Evolutionary conservation across 2,113 vertebrate genomes (phyloP), one percentile per base, ranked within the genome.

Genomic region (Carlito syrichta): DNA sequence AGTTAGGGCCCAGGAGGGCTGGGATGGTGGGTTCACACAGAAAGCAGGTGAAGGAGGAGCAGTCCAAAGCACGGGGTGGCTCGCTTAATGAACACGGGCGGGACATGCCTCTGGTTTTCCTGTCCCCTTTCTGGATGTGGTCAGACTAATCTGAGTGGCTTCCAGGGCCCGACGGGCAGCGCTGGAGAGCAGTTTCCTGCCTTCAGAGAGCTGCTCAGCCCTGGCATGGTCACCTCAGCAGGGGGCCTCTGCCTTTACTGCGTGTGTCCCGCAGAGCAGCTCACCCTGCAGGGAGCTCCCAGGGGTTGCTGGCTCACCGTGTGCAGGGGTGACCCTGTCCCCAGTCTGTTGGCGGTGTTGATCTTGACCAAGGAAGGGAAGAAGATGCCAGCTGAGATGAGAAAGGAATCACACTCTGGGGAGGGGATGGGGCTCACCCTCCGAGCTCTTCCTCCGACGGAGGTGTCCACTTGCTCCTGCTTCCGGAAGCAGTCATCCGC

Each of bases 301-400:
- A 9, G 52, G 11, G 38, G 23, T 1, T 0, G 38, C 38, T 69
- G 11, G 0, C 56, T 76, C 50, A 13, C 16, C 0, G 17, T 6
- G 45, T 54, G 48, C 12, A 66, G 68, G 25, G 38, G 23, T 22
- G 58, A 32, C 7, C 77, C 48, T 20, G 5, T 19, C 16, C 8
- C n/a, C 13, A 4, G 2, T 30, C 11, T 12, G 20, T 22, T 58
- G 22, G 73, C 25, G 11, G 3, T 27, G 25, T 17, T 56, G 20
- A 19, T 30, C 62, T 9, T 10, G 32, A 40, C 11, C 10, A 9
- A 32, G 40, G 40, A 27, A 32, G 30, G 23, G 58, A 32, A 11
- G 77, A 17, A 88, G 68, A 60, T 0, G 68, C 23, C n/a, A 1
- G 16, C n/a, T n/a, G n/a, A n/a, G n/a, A n/a, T n/a, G n/a, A n/a